Evolutionary conservation across 2,113 vertebrate genomes (phyloP).

Genomic region (Nycticebus coucang): DNA sequence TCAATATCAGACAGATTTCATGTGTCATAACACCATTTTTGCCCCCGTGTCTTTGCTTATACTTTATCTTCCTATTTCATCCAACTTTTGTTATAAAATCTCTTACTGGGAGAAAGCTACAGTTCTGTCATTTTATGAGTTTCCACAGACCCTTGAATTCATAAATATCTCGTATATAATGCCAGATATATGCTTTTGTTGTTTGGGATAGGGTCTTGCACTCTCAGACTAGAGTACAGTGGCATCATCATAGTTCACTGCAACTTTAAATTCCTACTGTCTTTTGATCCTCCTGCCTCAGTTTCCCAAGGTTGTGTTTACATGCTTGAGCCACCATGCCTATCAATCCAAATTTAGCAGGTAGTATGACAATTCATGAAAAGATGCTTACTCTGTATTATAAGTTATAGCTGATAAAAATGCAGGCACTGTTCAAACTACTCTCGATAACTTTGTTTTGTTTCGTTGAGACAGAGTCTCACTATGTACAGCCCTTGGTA

Average conservation of each 20-base stretch:
- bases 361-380: too few species aligned
- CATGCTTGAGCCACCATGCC: too few species aligned
- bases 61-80: slow-evolving; percentile 28
- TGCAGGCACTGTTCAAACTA: not conserved
- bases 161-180: not conserved
- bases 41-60: not conserved
- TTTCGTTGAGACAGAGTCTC: too few species aligned
- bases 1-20: not conserved
- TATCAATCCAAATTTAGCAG: too few species aligned
- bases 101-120: not conserved
- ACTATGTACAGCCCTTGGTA: too few species aligned
- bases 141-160: not conserved
- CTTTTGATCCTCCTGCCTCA: too few species aligned
- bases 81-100: not conserved
- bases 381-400: too few species aligned
- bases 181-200: not conserved
- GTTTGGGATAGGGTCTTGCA: too few species aligned
- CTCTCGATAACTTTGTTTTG: not conserved
- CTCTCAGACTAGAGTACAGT: too few species aligned
- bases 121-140: slow-evolving; percentile 23
- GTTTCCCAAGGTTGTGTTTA: too few species aligned
- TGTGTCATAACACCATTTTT: not conserved
- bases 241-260: too few species aligned
- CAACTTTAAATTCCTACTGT: too few species aligned
- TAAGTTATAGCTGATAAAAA: not conserved